phyloP scores from a whole-genome alignment of 2,888 invertebrate genomes.

The Drosophila suboccidentalis region DNA sequence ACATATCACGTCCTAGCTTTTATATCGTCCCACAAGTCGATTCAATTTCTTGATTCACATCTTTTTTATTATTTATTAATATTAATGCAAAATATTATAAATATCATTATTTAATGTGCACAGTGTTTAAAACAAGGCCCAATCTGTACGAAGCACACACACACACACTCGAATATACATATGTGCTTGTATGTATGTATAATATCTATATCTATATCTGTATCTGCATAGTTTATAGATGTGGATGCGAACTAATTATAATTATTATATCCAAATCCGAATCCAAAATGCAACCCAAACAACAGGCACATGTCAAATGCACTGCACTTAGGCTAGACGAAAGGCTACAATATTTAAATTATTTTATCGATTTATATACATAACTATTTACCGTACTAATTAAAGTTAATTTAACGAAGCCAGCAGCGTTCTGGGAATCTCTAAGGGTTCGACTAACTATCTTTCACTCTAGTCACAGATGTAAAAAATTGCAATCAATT shows the following conservation, averaged over 20 bases:
- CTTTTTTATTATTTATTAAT: conserved; percentile 34
- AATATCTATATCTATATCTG: conserved; percentile 20
- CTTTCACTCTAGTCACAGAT: not conserved
- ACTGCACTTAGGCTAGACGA: conserved; percentile 75
- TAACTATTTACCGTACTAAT: conserved; percentile 78
- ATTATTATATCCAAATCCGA: conserved; percentile 59
- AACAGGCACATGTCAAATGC: conserved; percentile 40
- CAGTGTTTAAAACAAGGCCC: conserved; percentile 40
- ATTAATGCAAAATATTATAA: conserved; percentile 30
- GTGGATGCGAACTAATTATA: conserved; percentile 52
- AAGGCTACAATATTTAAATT: conserved; percentile 78
- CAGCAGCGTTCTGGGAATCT: conserved; percentile 12
- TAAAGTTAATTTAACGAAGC: conserved; percentile 78
- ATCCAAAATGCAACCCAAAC: conserved; percentile 46
- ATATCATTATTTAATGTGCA: conserved; percentile 32
- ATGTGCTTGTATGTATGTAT: conserved; percentile 9
- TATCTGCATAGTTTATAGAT: conserved; percentile 17
- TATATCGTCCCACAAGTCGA: conserved; percentile 31
- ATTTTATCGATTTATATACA: conserved; percentile 72
- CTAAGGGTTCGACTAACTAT: not conserved
- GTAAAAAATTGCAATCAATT: not conserved
- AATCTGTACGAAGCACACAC: conserved; percentile 33
- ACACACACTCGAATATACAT: conserved; percentile 64
- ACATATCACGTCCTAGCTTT: conserved; percentile 74
- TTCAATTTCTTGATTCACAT: conserved; percentile 45